A percentile compares a stretch with the other conserved stretches of the same genome.
phyloP scores from a whole-genome alignment of 1,140 invertebrate genomes.

The Nomia melanderi region DNA sequence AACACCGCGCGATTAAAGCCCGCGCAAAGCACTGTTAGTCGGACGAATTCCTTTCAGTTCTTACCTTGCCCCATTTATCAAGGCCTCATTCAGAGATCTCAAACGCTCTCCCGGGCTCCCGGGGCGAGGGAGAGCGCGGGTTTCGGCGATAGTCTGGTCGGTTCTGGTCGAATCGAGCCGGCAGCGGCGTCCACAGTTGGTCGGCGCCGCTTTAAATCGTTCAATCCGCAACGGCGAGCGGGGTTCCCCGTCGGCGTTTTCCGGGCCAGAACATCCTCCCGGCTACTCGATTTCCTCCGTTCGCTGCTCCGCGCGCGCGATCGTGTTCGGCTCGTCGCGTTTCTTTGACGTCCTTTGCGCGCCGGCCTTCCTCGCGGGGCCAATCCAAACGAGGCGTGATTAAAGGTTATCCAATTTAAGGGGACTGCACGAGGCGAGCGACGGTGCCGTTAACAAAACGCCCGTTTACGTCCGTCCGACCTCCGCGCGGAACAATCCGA shows the following conservation, averaged over 20 bases:
- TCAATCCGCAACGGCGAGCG: not conserved
- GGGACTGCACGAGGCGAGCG: not conserved
- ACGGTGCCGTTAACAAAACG: not conserved
- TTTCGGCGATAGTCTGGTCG: no score
- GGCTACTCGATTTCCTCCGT: slow-evolving; percentile 7
- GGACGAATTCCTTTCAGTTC: not conserved
- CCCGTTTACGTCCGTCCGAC: not conserved
- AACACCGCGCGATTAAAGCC: no score
- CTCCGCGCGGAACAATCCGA: not conserved
- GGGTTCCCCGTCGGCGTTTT: not conserved
- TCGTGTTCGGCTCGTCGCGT: not conserved
- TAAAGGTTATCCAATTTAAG: slow-evolving; percentile 28
- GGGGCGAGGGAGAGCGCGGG: not conserved
- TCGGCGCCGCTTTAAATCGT: slow-evolving; percentile 1
- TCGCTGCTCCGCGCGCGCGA: slow-evolving; percentile 2
- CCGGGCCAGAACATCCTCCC: slow-evolving; percentile 25
- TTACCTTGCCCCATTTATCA: slow-evolving; percentile 1
- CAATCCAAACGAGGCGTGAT: slow-evolving; percentile 38
- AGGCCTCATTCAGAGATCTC: not conserved
- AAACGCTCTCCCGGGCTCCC: not conserved
- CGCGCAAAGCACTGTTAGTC: not conserved
- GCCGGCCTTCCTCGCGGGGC: not conserved
- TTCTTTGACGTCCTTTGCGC: slow-evolving; percentile 24
- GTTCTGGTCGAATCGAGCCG: no score
- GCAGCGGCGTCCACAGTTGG: not conserved